phyloP scores from a whole-genome alignment of 2,113 vertebrate genomes.

The Xyrauchen texanus region DNA sequence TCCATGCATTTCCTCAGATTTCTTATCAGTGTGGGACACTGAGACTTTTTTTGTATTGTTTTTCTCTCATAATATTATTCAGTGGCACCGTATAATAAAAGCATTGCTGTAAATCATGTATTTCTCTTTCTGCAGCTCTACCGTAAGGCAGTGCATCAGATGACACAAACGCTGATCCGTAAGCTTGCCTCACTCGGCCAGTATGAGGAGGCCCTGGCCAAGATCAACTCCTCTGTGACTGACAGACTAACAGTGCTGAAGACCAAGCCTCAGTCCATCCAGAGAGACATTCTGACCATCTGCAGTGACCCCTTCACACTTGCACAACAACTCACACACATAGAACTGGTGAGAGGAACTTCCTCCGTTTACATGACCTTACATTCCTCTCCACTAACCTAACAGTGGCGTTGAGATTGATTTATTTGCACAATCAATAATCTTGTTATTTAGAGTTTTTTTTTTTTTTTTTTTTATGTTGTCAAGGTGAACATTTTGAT shows the following conservation, averaged over 20 bases:
- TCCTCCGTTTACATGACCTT: not conserved
- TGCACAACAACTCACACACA: slow-evolving; percentile 93
- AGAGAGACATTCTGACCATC: slow-evolving; percentile 85
- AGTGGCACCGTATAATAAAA: not conserved
- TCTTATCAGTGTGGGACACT: slow-evolving; percentile 28
- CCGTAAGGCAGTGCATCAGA: slow-evolving; percentile 85
- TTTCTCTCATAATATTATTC: too few relatives aligned
- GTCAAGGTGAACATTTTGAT: slow-evolving; percentile 25
- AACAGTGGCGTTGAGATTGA: not conserved
- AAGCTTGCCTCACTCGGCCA: slow-evolving; percentile 85
- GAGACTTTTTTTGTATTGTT: not conserved
- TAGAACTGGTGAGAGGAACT: slow-evolving; percentile 84
- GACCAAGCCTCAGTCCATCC: slow-evolving; percentile 85
- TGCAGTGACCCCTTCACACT: slow-evolving; percentile 89
- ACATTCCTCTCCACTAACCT: not conserved
- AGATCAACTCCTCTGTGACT: slow-evolving; percentile 80
- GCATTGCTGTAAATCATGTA: not conserved
- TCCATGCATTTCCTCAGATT: not conserved
- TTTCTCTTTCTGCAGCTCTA: slow-evolving; percentile 74
- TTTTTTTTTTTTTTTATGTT: too few relatives aligned
- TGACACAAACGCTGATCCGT: slow-evolving; percentile 84
- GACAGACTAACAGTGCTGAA: slow-evolving; percentile 82
- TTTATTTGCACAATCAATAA: slow-evolving; percentile 23
- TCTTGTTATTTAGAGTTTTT: not conserved
- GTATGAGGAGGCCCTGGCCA: slow-evolving; percentile 89